Evolutionary conservation across 2,888 invertebrate species (phyloP).

Genomic region (Brachypterus glaber): DNA sequence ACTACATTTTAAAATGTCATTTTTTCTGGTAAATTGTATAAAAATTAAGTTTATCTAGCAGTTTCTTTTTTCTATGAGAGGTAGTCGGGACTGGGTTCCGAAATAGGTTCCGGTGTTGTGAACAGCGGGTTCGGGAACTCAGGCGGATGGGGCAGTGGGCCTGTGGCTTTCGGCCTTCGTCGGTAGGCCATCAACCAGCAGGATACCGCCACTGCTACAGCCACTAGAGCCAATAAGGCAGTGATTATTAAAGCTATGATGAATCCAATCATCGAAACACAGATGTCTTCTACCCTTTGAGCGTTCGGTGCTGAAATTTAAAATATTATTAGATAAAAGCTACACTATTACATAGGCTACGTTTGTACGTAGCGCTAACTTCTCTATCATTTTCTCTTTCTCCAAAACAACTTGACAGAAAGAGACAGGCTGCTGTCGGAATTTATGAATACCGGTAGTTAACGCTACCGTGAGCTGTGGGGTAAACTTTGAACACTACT

Average conservation of each 20-base stretch:
- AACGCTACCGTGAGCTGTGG: no score
- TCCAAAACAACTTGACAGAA: no score
- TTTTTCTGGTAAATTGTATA: conserved; percentile 4
- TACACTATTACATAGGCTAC: no score
- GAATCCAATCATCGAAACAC: conserved; percentile 87
- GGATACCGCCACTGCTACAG: conserved; percentile 88
- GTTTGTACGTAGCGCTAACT: no score
- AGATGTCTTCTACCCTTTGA: conserved; percentile 69
- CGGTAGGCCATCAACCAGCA: conserved; percentile 94
- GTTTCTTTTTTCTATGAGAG: conserved; percentile 43
- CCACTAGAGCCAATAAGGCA: conserved; percentile 81
- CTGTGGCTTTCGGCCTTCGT: conserved; percentile 75
- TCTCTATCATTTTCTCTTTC: no score
- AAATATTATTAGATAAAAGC: no score
- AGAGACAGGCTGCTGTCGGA: no score
- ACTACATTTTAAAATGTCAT: conserved; percentile 12
- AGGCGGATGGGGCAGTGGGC: conserved; percentile 88
- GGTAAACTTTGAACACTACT: no score
- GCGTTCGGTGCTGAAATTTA: conserved; percentile 46
- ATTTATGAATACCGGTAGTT: no score
- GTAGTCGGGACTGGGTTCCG: conserved; percentile 77
- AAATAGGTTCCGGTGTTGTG: conserved; percentile 69
- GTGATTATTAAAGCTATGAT: conserved; percentile 88
- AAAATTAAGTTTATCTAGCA: conserved; percentile 3
- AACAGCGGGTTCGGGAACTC: conserved; percentile 93